Evolutionary conservation across 2,888 invertebrate species (phyloP).

Genomic region (Ypsolopha scabrella): DNA sequence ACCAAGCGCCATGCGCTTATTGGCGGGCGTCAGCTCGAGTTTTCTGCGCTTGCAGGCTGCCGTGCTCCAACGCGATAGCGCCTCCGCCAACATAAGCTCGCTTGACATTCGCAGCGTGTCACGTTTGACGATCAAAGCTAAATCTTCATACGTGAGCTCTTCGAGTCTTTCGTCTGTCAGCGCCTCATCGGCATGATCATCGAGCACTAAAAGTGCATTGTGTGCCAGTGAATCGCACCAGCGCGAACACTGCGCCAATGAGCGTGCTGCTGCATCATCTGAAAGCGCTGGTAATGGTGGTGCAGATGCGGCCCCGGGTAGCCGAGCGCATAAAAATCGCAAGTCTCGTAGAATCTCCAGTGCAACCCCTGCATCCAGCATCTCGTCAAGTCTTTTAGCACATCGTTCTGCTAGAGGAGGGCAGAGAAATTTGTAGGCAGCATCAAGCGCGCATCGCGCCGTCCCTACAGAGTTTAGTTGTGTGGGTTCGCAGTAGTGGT

Average conservation of each 20-base stretch:
- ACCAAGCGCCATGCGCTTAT: constrained; percentile 56
- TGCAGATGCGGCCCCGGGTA: constrained; percentile 59
- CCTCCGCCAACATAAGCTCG: constrained; percentile 73
- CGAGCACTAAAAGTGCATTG: constrained; percentile 72
- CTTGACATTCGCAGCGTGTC: constrained; percentile 75
- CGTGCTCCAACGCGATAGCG: constrained; percentile 68
- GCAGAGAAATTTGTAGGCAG: constrained; percentile 81
- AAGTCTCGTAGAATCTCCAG: constrained; percentile 74
- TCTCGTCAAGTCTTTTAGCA: constrained; percentile 73
- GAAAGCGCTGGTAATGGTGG: constrained; percentile 56
- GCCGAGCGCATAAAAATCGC: constrained; percentile 51
- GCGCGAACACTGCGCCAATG: constrained; percentile 54
- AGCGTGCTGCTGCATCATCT: constrained; percentile 43
- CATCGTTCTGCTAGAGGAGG: constrained; percentile 77
- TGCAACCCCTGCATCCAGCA: constrained; percentile 74
- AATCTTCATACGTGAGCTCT: constrained; percentile 74
- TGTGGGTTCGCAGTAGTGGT: constrained; percentile 74
- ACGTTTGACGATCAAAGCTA: constrained; percentile 74
- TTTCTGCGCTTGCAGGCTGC: constrained; percentile 56
- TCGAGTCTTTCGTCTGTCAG: constrained; percentile 49
- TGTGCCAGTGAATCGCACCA: constrained; percentile 74
- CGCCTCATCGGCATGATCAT: constrained; percentile 53
- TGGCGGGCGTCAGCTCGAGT: constrained; percentile 51
- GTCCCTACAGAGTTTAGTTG: constrained; percentile 73
- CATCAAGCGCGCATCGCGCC: constrained; percentile 78